These are phyloP conservation scores for Caenorhabditis macrosperma DNA, from an alignment of 2,888 invertebrate genomes.

Conservation along the genomic window DNA sequence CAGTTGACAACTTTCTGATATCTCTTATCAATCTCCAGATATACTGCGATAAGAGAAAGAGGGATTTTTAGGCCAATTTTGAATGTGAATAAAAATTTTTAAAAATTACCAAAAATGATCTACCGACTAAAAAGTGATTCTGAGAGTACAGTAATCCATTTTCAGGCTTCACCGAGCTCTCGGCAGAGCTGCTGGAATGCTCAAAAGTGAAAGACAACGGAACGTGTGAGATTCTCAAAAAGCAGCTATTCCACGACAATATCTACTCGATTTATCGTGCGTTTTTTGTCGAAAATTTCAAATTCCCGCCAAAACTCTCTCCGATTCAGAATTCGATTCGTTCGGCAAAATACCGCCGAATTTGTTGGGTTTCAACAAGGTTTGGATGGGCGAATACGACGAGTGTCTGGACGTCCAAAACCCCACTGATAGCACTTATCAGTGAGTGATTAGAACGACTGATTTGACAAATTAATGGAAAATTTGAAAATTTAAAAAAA, in stretches of 20 bases:
- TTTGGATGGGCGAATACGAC: slow-evolving; percentile 58
- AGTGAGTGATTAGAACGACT: slow-evolving; percentile 13
- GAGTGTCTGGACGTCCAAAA: slow-evolving; percentile 45
- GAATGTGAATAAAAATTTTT: too few relatives aligned
- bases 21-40: too few relatives aligned
- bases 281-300: neutral
- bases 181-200: slow-evolving; percentile 27
- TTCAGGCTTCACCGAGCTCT: slow-evolving; percentile 17
- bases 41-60: too few relatives aligned
- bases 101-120: too few relatives aligned
- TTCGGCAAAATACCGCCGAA: slow-evolving; percentile 53
- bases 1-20: too few relatives aligned
- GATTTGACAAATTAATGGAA: neutral
- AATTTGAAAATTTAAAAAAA: neutral
- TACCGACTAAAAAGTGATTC: too few relatives aligned
- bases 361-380: slow-evolving; percentile 44
- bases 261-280: slow-evolving; percentile 45
- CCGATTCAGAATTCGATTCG: slow-evolving; percentile 44
- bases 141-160: neutral
- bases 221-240: slow-evolving; percentile 28
- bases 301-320: neutral
- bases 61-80: too few relatives aligned
- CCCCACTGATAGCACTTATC: slow-evolving; percentile 26
- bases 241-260: slow-evolving; percentile 32
- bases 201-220: slow-evolving; percentile 7